Conservation (phyloP, 2,113 vertebrate species). For the Pteropus alecto region DNA sequence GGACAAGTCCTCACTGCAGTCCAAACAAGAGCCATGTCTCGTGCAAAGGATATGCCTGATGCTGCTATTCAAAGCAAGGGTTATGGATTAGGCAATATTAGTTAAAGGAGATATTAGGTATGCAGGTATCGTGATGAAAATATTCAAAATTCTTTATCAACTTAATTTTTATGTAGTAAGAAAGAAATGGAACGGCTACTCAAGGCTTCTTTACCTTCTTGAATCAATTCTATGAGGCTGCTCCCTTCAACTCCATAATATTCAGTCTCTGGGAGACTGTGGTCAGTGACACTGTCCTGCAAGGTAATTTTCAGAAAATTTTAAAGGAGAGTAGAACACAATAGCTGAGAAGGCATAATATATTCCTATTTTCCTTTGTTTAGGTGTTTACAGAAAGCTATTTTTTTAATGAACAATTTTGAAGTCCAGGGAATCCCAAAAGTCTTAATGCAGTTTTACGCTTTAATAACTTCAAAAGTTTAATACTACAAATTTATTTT, state of each 20-base stretch:
- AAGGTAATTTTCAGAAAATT: background rate
- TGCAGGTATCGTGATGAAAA: background rate
- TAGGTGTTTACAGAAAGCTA: background rate
- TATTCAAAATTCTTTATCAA: background rate
- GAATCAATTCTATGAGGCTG: background rate
- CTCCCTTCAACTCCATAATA: background rate
- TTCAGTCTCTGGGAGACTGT: background rate
- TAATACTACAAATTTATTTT: background rate
- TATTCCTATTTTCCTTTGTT: background rate
- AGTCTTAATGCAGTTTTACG: background rate
- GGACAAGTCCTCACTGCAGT: background rate
- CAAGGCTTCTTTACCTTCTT: background rate
- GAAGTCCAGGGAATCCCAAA: background rate
- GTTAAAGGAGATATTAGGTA: background rate
- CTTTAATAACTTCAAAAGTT: background rate
- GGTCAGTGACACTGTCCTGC: background rate
- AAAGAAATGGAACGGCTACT: background rate
- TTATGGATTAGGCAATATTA: background rate
- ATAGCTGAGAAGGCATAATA: background rate
- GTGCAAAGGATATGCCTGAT: background rate
- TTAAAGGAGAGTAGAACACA: background rate
- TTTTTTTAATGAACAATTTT: conserved; percentile 14
- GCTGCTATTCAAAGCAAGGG: background rate
- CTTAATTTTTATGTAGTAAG: background rate
- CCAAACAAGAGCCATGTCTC: background rate